A percentile compares a stretch with the other conserved stretches of the same genome.
Conservation (phyloP, 1,140 invertebrate species). For the Mizuhopecten yessoensis region DNA sequence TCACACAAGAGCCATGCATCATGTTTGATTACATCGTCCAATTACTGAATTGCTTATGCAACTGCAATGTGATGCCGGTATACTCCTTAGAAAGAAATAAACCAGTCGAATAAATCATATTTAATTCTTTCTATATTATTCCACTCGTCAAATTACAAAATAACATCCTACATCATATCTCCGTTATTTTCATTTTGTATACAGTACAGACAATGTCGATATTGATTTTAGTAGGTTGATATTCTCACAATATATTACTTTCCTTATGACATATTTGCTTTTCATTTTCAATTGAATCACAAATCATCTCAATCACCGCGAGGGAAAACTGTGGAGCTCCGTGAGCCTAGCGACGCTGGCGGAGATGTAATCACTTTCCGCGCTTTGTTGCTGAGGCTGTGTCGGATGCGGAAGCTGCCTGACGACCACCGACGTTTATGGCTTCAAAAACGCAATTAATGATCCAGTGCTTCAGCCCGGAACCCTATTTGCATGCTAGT, state of each 20-base stretch:
- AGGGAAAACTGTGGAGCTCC: neutral
- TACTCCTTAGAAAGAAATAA: no score
- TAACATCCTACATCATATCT: neutral
- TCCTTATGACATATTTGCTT: slow-evolving; percentile 16
- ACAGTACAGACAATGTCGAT: neutral
- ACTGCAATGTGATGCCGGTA: no score
- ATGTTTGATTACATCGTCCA: no score
- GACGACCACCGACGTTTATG: neutral
- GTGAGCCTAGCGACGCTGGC: neutral
- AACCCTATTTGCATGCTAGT: slow-evolving; percentile 32
- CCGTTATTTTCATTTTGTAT: neutral
- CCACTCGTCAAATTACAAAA: neutral
- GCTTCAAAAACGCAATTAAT: neutral
- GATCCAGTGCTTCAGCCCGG: neutral
- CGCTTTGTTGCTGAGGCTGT: slow-evolving; percentile 7
- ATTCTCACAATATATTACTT: neutral
- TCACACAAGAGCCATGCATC: no score
- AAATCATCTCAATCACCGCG: slow-evolving; percentile 15
- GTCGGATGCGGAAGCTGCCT: slow-evolving; percentile 9
- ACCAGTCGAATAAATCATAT: neutral
- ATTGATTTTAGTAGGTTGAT: slow-evolving; percentile 7
- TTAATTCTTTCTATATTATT: neutral
- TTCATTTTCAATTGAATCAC: slow-evolving; percentile 35
- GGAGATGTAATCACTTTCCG: neutral
- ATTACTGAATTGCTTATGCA: no score